These are phyloP conservation scores for Cabera pusaria DNA, from an alignment of 2,888 invertebrate genomes.

Conservation along the genomic window DNA sequence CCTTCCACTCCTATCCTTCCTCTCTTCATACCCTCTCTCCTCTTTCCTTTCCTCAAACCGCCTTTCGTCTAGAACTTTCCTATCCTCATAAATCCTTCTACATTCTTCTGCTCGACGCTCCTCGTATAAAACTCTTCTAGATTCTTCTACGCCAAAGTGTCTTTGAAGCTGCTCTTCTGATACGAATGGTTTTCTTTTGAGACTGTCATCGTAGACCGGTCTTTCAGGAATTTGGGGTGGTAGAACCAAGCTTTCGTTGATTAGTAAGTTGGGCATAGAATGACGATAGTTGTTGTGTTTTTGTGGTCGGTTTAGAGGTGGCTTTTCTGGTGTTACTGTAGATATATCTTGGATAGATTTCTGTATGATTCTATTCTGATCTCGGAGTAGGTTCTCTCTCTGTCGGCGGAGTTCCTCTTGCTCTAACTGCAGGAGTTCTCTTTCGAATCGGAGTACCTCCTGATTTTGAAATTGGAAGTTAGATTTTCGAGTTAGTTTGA, in stretches of 20 bases:
- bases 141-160: conserved; percentile 75
- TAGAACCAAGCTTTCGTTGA: conserved; percentile 58
- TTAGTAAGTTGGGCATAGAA: conserved; percentile 76
- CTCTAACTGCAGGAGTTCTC: conserved; percentile 89
- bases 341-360: conserved; percentile 86
- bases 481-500: conserved; percentile 12
- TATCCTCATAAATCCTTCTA: conserved; percentile 23
- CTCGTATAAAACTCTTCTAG: conserved; percentile 64
- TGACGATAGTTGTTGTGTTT: conserved; percentile 64
- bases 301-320: conserved; percentile 49
- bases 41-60: conserved; percentile 6
- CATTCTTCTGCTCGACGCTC: conserved; percentile 46
- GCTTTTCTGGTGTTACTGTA: conserved; percentile 60
- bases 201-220: conserved; percentile 53
- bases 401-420: conserved; percentile 90
- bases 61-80: conserved; percentile 15
- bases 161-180: conserved; percentile 75
- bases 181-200: conserved; percentile 67
- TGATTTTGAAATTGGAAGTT: conserved; percentile 40
- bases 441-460: conserved; percentile 90
- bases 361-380: conserved; percentile 84
- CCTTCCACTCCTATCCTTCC: conserved; percentile 14
- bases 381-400: conserved; percentile 87
- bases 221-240: conserved; percentile 43
- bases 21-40: conserved; percentile 14